phyloP scores from a whole-genome alignment of 2,888 invertebrate species.

The Cosmopolites sordidus region DNA sequence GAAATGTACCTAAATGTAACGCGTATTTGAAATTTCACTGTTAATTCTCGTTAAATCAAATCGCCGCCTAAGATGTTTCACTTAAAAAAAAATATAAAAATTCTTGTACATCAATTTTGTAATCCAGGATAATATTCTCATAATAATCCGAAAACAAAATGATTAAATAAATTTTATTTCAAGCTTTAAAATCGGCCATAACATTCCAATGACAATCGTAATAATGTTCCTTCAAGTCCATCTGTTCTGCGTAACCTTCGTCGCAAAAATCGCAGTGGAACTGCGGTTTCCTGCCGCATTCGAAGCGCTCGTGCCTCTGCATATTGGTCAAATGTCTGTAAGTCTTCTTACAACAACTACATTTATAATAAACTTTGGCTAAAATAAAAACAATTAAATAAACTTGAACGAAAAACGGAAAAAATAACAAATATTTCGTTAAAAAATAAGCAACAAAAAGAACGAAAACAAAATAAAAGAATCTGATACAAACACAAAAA shows the following conservation, averaged over 20 bases:
- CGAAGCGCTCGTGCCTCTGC: constrained; percentile 44
- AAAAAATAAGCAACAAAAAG: background rate
- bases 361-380: constrained; percentile 9
- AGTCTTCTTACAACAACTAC: constrained; percentile 7
- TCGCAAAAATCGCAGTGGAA: constrained; percentile 21
- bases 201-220: constrained; percentile 17
- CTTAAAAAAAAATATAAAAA: no score
- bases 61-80: no score
- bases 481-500: background rate
- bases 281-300: constrained; percentile 26
- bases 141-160: background rate
- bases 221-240: constrained; percentile 21
- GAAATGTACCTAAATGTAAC: no score
- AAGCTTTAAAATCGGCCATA: constrained; percentile 14
- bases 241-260: constrained; percentile 20
- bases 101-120: no score
- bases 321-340: constrained; percentile 32
- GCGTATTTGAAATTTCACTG: no score
- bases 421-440: no score
- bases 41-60: no score
- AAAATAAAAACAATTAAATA: constrained; percentile 6
- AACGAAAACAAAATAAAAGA: background rate
- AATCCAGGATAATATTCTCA: no score
- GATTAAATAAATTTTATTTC: background rate
- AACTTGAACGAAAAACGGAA: no score